Evolutionary conservation across 2,797 vertebrate species (phyloP), one percentile per base, ranked within the genome.

Genomic region (Acanthurus leucopareius): DNA sequence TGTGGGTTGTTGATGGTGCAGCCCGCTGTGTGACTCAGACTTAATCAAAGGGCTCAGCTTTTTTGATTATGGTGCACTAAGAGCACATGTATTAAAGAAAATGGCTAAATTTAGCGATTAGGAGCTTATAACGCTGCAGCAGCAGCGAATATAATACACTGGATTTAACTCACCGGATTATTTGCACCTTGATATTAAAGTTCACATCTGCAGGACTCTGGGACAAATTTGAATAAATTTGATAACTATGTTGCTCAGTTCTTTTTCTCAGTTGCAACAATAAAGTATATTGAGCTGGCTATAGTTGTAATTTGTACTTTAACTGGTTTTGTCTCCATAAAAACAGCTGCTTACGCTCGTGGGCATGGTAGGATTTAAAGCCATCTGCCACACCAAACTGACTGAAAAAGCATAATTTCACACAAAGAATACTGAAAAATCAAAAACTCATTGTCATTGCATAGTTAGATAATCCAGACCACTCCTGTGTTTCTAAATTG

Each of bases 21-120:
- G 53, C 69, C 47, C 45, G 69, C 60, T 56, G 80, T 28, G 71
- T 64, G 75, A 59, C 5, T 1, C 60, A 44, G 51, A 72, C 69
- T 82, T 75, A 79, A 45, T 82, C 77, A 53, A 61, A 70, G 48
- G 13, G 35, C 59, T 83, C 49, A 15, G 13, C 66, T 80, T 64
- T 42, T 15, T 20, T 57, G 52, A 63, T 71, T 28, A 64, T 28
- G 22, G 25, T 25, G 17, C 40, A 19, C 45, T 57, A 15, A 73
- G n/a, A 62, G 32, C n/a, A 48, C 35, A 45, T 49, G 19, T 45
- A 38, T 77, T 64, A 65, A 64, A 73, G 68, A 45, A 79, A 82
- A 83, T 54, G 35, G 15, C 67, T 13, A 13, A 48, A 48, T 13
- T 78, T 32, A 53, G 51, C 64, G 17, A 47, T 77, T 63, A 14